A percentile compares a stretch with the other conserved stretches of the same genome.
These are phyloP conservation scores for Rachycentron canadum DNA, from an alignment of 2,797 vertebrate species.

Conservation along the genomic window DNA sequence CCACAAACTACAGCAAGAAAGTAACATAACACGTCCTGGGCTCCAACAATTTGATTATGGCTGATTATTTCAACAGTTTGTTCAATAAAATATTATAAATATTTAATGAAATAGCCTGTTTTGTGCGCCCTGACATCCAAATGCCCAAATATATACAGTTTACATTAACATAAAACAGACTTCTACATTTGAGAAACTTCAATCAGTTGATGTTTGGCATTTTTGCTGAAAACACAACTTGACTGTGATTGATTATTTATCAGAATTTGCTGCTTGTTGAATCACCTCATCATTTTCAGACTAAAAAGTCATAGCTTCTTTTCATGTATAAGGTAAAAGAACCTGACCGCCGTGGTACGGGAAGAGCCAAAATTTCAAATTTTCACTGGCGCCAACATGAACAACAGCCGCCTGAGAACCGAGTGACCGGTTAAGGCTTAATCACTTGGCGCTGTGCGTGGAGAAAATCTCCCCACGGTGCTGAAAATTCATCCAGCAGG, in stretches of 20 bases:
- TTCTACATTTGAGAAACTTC: not conserved
- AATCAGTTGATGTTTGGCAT: not conserved
- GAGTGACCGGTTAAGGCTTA: not conserved
- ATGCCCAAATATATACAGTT: not conserved
- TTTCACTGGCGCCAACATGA: not conserved
- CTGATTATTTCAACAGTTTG: not conserved
- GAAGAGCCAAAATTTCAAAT: not conserved
- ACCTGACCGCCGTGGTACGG: no score
- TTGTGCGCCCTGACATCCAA: not conserved
- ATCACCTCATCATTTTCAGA: not conserved
- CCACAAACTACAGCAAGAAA: not conserved
- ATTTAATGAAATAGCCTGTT: no score
- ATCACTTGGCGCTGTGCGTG: not conserved
- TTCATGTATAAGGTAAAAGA: no score
- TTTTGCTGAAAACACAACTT: not conserved
- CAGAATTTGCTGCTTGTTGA: not conserved
- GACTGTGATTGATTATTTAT: not conserved
- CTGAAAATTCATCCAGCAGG: not conserved
- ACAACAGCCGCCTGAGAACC: not conserved
- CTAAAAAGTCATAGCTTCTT: no score
- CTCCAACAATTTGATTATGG: not conserved
- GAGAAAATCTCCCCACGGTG: not conserved
- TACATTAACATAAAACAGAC: not conserved
- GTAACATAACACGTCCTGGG: not conserved
- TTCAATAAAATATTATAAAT: not conserved